Base-by-base conservation (phyloP, 2,888 invertebrate species). In the Eucera pruinosa region DNA sequence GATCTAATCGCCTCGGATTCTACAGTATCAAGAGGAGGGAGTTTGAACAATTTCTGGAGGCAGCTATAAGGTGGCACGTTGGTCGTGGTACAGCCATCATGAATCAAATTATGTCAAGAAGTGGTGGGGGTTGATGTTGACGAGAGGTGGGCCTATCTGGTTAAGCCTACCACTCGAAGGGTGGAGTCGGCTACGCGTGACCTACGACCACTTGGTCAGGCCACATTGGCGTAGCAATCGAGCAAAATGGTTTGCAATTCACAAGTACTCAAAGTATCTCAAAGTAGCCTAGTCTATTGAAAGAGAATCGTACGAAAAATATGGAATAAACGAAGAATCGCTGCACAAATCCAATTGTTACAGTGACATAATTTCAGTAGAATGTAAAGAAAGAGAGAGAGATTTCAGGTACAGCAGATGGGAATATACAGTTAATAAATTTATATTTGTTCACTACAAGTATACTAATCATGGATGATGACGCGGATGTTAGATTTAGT, bases 1-100 rank as follows among this genome's bases (percentile, higher is more conserved):
- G 52, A 43, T 50, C n/a, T 18, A 33, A 20, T 13, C 48, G 15
- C 20, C 39, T 33, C 6, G 33, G 2, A 36, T 41, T 64, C 78
- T 81, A 52, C 64, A 18, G 13, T 75, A 81, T 61, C 82, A 15
- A 57, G 55, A 4, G 73, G 50, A 2, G 6, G 36, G 13, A 39
- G 18, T 45, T 55, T 13, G 45, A 64, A 54, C 15, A 9, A 69
- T 66, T 80, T 77, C 33, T 9, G 5, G 7, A 7, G 2, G 0
- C 2, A 2, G n/a, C 36, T 61, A 33, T 36, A 66, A 87, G 88
- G 87, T 87, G 89, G 88, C 85, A 71, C 30, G 11, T 39, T 25
- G 30, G 39, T 81, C 79, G 82, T 18, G 9, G 61, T 70, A 88
- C 90, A 87, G 90, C 90, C 90, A 90, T 90, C 90, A 89, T 90